Evolutionary conservation across 2,888 invertebrate genomes (phyloP).

Genomic region (Acrocyrtus sp.): DNA sequence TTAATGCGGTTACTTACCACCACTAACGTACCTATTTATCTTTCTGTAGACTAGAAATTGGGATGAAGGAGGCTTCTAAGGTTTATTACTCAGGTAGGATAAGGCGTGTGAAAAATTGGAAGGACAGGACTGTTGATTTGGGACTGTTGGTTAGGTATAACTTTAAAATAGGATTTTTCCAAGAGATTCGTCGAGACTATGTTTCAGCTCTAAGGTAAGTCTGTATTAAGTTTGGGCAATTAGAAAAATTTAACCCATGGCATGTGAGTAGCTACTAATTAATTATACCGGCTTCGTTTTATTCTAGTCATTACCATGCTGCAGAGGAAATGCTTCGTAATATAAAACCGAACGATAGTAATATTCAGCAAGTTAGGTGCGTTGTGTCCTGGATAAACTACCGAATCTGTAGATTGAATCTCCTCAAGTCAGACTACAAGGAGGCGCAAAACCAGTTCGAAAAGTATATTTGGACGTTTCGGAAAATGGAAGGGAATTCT

Average conservation of each 20-base stretch:
- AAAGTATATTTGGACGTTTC: slow-evolving; percentile 90
- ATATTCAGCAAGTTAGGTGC: slow-evolving; percentile 91
- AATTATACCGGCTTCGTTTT: neutral
- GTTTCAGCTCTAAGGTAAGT: slow-evolving; percentile 73
- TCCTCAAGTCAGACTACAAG: slow-evolving; percentile 86
- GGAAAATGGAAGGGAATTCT: slow-evolving; percentile 79
- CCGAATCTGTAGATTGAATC: slow-evolving; percentile 92
- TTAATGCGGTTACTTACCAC: neutral
- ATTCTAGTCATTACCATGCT: slow-evolving; percentile 56
- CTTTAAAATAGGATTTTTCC: slow-evolving; percentile 95
- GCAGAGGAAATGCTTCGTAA: slow-evolving; percentile 53
- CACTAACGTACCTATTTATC: neutral
- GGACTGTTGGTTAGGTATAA: slow-evolving; percentile 94
- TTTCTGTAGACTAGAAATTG: slow-evolving; percentile 48
- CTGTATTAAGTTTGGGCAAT: no score
- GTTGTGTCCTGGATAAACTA: slow-evolving; percentile 96
- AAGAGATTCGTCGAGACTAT: slow-evolving; percentile 91
- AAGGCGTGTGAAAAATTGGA: slow-evolving; percentile 72
- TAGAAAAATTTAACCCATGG: no score
- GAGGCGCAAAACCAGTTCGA: slow-evolving; percentile 96
- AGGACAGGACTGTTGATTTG: slow-evolving; percentile 91
- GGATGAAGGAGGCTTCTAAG: slow-evolving; percentile 53
- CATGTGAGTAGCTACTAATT: neutral
- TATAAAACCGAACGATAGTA: slow-evolving; percentile 75
- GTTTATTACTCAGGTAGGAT: slow-evolving; percentile 54